Conservation (phyloP, 2,888 invertebrate species). For the Lasioglossum oenotherae region DNA sequence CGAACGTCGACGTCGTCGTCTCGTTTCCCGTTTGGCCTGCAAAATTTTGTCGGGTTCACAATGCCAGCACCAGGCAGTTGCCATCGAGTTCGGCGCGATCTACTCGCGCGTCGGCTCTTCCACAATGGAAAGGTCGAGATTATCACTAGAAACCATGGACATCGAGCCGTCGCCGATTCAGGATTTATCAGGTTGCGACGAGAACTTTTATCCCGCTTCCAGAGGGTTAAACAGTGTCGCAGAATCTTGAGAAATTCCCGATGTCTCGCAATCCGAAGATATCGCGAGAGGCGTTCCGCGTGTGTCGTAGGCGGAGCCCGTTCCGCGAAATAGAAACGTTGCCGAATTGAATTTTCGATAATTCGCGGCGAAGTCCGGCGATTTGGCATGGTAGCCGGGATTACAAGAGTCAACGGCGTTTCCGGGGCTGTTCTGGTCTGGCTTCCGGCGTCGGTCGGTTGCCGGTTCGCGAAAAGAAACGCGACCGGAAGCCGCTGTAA, state of each 20-base stretch:
- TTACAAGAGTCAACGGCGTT: conserved; percentile 52
- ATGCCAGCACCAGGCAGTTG: conserved; percentile 86
- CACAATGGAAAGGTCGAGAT: conserved; percentile 80
- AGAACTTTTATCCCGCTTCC: too few relatives aligned
- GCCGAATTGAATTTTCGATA: conserved; percentile 44
- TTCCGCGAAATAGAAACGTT: conserved; percentile 19
- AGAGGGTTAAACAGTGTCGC: not conserved
- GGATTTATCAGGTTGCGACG: conserved; percentile 87
- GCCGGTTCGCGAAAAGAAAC: conserved; percentile 49
- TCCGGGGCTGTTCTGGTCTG: conserved; percentile 45
- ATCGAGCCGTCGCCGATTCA: conserved; percentile 90
- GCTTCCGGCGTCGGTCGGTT: conserved; percentile 44
- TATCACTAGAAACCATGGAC: conserved; percentile 87
- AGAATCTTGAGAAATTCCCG: not conserved
- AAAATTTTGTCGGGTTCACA: conserved; percentile 41
- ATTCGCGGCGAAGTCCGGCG: conserved; percentile 37
- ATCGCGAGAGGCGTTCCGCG: not conserved
- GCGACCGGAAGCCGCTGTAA: conserved; percentile 54
- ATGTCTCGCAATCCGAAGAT: too few relatives aligned
- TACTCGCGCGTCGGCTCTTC: conserved; percentile 92
- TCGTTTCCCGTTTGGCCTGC: not conserved
- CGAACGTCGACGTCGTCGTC: not conserved
- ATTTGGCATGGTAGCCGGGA: conserved; percentile 62
- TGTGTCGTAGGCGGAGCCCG: not conserved
- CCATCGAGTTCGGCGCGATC: conserved; percentile 94